phyloP scores from a whole-genome alignment of 1,140 invertebrate species.

The Drosophila ficusphila region DNA sequence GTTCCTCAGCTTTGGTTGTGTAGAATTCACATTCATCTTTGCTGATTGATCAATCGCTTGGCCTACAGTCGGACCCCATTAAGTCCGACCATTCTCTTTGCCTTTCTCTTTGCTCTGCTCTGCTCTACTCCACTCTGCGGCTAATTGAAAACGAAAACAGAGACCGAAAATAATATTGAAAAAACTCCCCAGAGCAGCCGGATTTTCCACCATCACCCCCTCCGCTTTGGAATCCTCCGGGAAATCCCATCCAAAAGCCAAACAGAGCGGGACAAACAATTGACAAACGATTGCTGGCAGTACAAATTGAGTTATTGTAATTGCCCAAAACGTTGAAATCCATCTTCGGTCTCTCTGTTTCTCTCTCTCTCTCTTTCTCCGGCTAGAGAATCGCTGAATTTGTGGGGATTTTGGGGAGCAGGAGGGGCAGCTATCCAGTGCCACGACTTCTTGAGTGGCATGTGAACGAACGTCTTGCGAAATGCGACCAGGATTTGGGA shows the following conservation, averaged over 20 bases:
- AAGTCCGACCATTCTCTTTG: constrained; percentile 58
- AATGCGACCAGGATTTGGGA: constrained; percentile 30
- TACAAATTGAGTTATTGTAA: constrained; percentile 81
- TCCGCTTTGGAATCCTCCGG: neutral
- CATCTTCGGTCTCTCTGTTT: constrained; percentile 48
- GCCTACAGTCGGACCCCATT: constrained; percentile 37
- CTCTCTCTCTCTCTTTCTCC: constrained; percentile 6
- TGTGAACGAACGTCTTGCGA: constrained; percentile 68
- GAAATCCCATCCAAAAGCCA: neutral
- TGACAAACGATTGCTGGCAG: constrained; percentile 70
- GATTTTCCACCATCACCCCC: neutral
- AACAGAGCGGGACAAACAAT: constrained; percentile 18
- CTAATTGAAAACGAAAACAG: constrained; percentile 62
- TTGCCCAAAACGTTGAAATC: constrained; percentile 79
- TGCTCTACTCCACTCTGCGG: constrained; percentile 9
- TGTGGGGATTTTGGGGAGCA: neutral
- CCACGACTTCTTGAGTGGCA: constrained; percentile 80
- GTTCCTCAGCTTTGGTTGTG: neutral
- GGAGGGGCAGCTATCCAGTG: constrained; percentile 51
- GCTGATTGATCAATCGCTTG: constrained; percentile 31
- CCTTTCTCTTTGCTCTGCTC: constrained; percentile 57
- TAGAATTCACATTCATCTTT: neutral
- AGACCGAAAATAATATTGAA: constrained; percentile 32
- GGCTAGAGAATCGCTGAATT: neutral
- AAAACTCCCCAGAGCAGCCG: neutral